Conservation (phyloP, 2,797 vertebrate genomes). For the Sebastolobus alascanus region DNA sequence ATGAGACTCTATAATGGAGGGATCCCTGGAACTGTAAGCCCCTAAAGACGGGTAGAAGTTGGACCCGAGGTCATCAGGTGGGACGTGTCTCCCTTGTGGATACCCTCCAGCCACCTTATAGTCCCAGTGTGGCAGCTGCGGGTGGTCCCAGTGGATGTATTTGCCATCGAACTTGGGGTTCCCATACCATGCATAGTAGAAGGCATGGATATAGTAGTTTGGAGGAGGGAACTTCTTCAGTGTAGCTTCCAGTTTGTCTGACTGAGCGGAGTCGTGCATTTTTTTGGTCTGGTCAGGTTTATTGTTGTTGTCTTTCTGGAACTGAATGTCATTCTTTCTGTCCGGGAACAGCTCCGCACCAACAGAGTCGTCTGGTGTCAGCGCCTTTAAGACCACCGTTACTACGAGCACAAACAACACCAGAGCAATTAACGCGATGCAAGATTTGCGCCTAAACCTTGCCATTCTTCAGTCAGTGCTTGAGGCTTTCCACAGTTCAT, state of each 20-base stretch:
- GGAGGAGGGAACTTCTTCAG: conserved; percentile 86
- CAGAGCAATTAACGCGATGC: conserved; percentile 87
- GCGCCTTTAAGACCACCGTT: conserved; percentile 90
- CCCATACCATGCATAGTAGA: conserved; percentile 97
- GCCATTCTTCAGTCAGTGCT: conserved; percentile 87
- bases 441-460: conserved; percentile 92
- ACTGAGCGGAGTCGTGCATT: conserved; percentile 30
- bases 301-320: conserved; percentile 50
- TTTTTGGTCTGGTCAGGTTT: conserved; percentile 64
- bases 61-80: conserved; percentile 94
- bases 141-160: conserved; percentile 98
- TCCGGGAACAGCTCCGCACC: conserved; percentile 84
- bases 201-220: conserved; percentile 94
- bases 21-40: conserved; percentile 95
- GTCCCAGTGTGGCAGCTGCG: conserved; percentile 94
- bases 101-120: conserved; percentile 91
- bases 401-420: conserved; percentile 89
- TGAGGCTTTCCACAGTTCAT: conserved; percentile 57
- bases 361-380: conserved; percentile 87
- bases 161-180: conserved; percentile 94
- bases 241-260: conserved; percentile 66
- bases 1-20: conserved; percentile 91
- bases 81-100: conserved; percentile 90
- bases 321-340: conserved; percentile 60
- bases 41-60: conserved; percentile 97